Percentiles rank a stretch among this genome's conserved stretches.
Conservation (phyloP, 2,888 invertebrate species). For the Digitonthophagus gazella region DNA sequence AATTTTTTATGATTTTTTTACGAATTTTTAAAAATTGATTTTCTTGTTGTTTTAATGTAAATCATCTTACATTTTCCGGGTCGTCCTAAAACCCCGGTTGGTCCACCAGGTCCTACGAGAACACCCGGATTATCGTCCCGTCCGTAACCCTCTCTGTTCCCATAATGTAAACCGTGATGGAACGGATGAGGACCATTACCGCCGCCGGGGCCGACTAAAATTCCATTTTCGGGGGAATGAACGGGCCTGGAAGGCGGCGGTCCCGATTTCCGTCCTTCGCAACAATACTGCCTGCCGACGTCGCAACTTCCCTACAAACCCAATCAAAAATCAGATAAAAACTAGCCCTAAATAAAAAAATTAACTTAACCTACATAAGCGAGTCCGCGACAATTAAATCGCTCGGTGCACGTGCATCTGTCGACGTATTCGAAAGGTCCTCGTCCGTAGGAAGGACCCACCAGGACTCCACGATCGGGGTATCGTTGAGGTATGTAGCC, state of each 20-base stretch:
- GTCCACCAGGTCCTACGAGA: conserved; percentile 55
- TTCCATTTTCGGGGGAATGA: conserved; percentile 47
- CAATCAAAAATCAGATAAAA: not conserved
- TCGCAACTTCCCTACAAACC: conserved; percentile 61
- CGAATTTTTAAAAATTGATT: too few species aligned
- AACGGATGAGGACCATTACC: conserved; percentile 32
- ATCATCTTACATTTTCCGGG: conserved; percentile 30
- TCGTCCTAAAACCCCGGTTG: conserved; percentile 54
- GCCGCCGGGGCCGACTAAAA: conserved; percentile 53
- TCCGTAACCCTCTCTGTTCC: too few species aligned
- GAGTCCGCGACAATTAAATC: conserved; percentile 58
- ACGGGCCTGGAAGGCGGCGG: conserved; percentile 44
- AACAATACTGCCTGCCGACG: conserved; percentile 63
- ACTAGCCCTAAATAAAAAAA: not conserved
- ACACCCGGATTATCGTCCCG: conserved; percentile 36
- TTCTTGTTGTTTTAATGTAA: too few species aligned
- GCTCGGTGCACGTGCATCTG: conserved; percentile 56
- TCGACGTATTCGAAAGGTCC: conserved; percentile 47
- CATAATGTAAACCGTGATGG: not conserved
- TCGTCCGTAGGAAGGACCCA: conserved; percentile 50
- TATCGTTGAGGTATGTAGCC: conserved; percentile 26
- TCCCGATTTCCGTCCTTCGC: conserved; percentile 50
- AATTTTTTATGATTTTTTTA: too few species aligned
- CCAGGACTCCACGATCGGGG: conserved; percentile 38
- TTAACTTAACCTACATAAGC: conserved; percentile 51